Evolutionary conservation across 2,797 vertebrate genomes (phyloP).

Genomic region (Manis crassicaudata): DNA sequence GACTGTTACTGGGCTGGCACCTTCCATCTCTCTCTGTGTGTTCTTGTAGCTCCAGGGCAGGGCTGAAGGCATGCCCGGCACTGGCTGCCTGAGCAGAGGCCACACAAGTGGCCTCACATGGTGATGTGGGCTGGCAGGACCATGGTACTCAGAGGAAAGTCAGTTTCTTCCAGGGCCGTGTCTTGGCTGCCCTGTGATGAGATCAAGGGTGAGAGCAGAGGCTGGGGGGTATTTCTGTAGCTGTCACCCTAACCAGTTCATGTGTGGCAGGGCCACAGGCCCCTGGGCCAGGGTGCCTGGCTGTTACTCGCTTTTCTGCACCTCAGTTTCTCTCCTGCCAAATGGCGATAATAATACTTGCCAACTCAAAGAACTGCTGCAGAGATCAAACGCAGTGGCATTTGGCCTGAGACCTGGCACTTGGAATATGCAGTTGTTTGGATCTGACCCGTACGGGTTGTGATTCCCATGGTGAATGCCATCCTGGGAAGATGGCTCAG

Average conservation of each 20-base stretch:
- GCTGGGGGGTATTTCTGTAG: fast-evolving
- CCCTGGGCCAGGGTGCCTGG: not conserved
- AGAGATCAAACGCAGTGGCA: fast-evolving
- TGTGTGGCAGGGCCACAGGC: not conserved
- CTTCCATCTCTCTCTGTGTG: fast-evolving
- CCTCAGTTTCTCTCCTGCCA: not conserved
- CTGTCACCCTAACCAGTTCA: not conserved
- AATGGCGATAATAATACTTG: fast-evolving
- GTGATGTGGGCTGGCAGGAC: not conserved
- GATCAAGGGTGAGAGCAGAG: not conserved
- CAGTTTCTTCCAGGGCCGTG: not conserved
- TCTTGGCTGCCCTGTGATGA: not conserved
- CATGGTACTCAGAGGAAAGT: not conserved
- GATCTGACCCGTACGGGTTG: not conserved
- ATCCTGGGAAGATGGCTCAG: not conserved
- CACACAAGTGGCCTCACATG: fast-evolving
- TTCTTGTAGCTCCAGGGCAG: fast-evolving
- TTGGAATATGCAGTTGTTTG: not conserved
- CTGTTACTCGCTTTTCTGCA: not conserved
- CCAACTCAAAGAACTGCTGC: not conserved
- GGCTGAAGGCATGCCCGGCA: not conserved
- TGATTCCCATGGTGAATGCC: not conserved
- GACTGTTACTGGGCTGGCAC: fast-evolving
- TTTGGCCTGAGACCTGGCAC: not conserved
- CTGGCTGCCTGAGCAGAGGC: not conserved